Percentiles rank a stretch among this genome's conserved stretches.
Evolutionary conservation across 2,797 vertebrate genomes (phyloP).

Genomic region (Schizothorax lantsangensis): DNA sequence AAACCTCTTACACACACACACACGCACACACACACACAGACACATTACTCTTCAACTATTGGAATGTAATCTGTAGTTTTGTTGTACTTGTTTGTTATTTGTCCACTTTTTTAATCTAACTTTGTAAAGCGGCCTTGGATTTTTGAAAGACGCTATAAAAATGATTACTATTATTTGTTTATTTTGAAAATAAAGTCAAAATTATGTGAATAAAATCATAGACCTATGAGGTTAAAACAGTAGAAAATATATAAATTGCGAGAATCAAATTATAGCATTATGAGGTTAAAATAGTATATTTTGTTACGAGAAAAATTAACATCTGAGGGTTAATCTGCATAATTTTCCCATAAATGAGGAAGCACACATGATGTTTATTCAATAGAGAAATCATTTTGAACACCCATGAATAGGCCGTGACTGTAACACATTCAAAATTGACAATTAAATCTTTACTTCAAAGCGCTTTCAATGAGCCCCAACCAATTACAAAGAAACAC

Average conservation of each 20-base stretch:
- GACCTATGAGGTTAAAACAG: background rate
- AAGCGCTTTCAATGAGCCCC: background rate
- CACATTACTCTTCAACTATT: too few relatives aligned
- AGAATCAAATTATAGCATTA: background rate
- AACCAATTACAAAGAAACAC: background rate
- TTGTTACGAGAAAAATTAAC: background rate
- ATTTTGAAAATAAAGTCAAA: background rate
- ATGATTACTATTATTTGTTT: too few relatives aligned
- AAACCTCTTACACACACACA: too few relatives aligned
- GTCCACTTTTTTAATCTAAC: too few relatives aligned
- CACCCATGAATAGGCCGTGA: background rate
- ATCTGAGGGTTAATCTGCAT: background rate
- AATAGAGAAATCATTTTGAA: background rate
- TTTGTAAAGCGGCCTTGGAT: too few relatives aligned
- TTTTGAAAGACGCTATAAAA: too few relatives aligned
- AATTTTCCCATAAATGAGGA: slow-evolving; percentile 3
- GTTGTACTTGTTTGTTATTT: too few relatives aligned
- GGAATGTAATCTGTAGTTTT: too few relatives aligned
- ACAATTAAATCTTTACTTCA: background rate
- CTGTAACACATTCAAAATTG: background rate
- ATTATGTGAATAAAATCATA: background rate
- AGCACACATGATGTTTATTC: slow-evolving; percentile 23
- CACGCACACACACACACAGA: too few relatives aligned
- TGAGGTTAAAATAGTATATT: background rate
- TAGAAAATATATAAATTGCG: background rate